Conservation (phyloP, 2,888 invertebrate genomes). For the Patella pellucida region DNA sequence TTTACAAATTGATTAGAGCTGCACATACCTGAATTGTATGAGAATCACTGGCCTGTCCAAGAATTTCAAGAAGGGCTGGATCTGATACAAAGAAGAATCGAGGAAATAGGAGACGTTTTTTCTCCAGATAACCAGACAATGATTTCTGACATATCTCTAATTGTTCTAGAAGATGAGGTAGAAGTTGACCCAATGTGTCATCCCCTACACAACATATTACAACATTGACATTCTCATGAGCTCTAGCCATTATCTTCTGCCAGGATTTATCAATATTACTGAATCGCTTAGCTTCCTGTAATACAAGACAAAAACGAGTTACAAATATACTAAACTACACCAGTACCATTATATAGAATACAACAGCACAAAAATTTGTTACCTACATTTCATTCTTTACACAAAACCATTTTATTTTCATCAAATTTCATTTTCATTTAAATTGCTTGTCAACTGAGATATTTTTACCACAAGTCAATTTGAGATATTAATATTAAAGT, state of each 20-base stretch:
- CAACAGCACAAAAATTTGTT: background rate
- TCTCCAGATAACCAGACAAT: slow-evolving; percentile 81
- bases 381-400: background rate
- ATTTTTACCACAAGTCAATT: no score
- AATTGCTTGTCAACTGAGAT: no score
- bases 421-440: no score
- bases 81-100: slow-evolving; percentile 72
- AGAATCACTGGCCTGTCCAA: slow-evolving; percentile 72
- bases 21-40: slow-evolving; percentile 71
- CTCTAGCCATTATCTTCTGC: slow-evolving; percentile 93
- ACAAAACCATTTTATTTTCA: background rate
- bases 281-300: slow-evolving; percentile 75
- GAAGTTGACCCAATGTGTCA: slow-evolving; percentile 88
- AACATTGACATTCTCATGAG: slow-evolving; percentile 95
- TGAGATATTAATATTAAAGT: no score
- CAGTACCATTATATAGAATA: background rate
- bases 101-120: slow-evolving; percentile 71
- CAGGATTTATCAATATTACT: slow-evolving; percentile 98
- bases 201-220: slow-evolving; percentile 97
- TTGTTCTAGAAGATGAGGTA: slow-evolving; percentile 96
- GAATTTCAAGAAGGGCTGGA: slow-evolving; percentile 71
- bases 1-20: no score
- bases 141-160: slow-evolving; percentile 97
- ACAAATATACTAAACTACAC: background rate
- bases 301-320: background rate